Evolutionary conservation across 2,113 vertebrate genomes (phyloP), one percentile per base, ranked within the genome.

Genomic region (Atrichornis clamosus): DNA sequence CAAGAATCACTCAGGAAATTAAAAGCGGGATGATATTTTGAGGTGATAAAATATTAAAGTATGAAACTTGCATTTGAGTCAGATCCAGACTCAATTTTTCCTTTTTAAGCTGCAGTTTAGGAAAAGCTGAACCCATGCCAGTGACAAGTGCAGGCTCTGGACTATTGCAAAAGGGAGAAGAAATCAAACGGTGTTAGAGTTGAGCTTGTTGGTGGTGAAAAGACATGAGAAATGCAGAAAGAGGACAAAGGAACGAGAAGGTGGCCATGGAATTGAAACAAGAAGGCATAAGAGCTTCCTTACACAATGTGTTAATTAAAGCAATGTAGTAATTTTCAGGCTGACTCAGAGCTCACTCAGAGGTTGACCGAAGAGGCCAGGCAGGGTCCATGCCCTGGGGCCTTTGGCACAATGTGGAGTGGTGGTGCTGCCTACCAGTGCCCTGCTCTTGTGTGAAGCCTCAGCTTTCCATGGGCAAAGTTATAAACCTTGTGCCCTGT

Each of bases 41-140:
- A 94, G 44, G 70, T 79, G 95, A 95, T 91, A 79, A 96, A 97
- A 95, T 65, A 73, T 69, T 84, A 68, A 95, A 95, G 62, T 84
- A 68, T 14, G 44, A 84, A 96, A 56, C 81, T 92, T 78, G 62
- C 32, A 64, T 73, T 76, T 91, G 91, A 93, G 60, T 85, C 81
- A 46, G 47, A 59, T 78, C 91, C 91, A 93, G 62, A 19, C 64
- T 93, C 46, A 75, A 55, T 85, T 93, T 91, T 94, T 55, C 41
- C 78, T 75, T 91, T 95, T 79, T 72, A 70, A 76, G 78, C 81
- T 46, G 73, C 39, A 79, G 76, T 80, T 91, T 75, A n/a, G 13
- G 94, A 73, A 77, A 35, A 69, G 27, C 39, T 94, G 94, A 87
- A 81, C 37, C n/a, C 13, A 2, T 64, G 77, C 89, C 91, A 94